Conservation (phyloP, 2,888 invertebrate species). For the Sicus ferrugineus region DNA sequence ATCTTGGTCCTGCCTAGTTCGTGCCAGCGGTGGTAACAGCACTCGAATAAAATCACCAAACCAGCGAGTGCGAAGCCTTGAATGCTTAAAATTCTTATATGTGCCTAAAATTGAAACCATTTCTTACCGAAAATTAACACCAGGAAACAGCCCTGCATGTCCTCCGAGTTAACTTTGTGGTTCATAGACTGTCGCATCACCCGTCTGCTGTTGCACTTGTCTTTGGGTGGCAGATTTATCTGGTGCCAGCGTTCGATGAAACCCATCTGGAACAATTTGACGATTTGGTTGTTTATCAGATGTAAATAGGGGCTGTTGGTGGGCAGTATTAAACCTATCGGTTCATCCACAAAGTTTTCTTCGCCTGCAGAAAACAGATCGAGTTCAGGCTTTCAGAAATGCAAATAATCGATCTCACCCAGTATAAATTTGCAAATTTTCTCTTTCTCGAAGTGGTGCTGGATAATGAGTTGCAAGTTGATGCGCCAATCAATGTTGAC, state of each 20-base stretch:
- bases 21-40: constrained; percentile 48
- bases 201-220: constrained; percentile 78
- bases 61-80: constrained; percentile 51
- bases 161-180: constrained; percentile 86
- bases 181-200: constrained; percentile 76
- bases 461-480: constrained; percentile 77
- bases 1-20: constrained; percentile 35
- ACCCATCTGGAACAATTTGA: constrained; percentile 83
- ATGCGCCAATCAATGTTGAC: constrained; percentile 85
- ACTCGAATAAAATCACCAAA: constrained; percentile 49
- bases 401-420: constrained; percentile 63
- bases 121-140: constrained; percentile 78
- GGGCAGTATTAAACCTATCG: constrained; percentile 79
- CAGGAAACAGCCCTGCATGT: constrained; percentile 94
- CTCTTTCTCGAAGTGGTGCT: constrained; percentile 71
- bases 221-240: constrained; percentile 78
- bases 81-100: constrained; percentile 10
- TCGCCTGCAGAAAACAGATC: constrained; percentile 61
- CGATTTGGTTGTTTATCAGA: constrained; percentile 80
- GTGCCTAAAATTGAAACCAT: not conserved
- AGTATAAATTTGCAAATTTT: constrained; percentile 79
- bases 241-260: constrained; percentile 84
- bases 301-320: constrained; percentile 79
- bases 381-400: constrained; percentile 47
- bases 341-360: constrained; percentile 82